Base-by-base conservation (phyloP, 2,797 vertebrate genomes). In the Sebastes hopkinsi region DNA sequence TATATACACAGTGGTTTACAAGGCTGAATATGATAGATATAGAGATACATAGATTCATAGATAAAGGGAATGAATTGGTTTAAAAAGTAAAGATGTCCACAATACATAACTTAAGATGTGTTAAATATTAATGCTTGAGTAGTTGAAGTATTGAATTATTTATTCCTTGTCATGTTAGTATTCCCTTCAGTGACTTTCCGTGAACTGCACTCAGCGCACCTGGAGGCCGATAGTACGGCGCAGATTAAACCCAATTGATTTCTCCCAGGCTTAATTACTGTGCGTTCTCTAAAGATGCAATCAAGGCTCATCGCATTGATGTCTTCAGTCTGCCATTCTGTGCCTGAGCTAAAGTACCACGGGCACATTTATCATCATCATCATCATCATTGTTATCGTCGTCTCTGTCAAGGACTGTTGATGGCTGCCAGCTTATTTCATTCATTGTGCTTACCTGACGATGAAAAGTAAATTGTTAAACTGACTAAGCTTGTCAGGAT, bases 181-280 rank as follows among this genome's bases (percentile, higher is more conserved):
- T 42, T 56, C 11, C 25, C 55, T 46, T 55, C 11, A 38, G 61
- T 54, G 22, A 59, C 14, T 77, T 42, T 20, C 61, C 20, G 23
- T 62, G 38, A 56, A 36, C 66, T 3, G 20, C 73, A 61, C 55
- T 67, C 14, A 11, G 67, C 46, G 46, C 86, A 87, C 81, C 83
- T 87, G 79, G 56, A 62, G 65, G 59, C 60, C 22, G 9, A 61
- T 8, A 13, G 16, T 42, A 46, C 64, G n/a, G 34, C 3, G 5
- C 27, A 69, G 56, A 73, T 79, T 71, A 75, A 81, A 69, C 36
- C 25, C 59, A 46, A 8, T 66, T 74, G 64, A 84, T 81, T 82
- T 70, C 83, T 82, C 61, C 50, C 59, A 61, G 74, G 52, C 22
- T 68, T 89, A 84, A 88, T 93, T 87, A 83, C 87, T 62, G 65